These are phyloP conservation scores for Struthio camelus DNA, from an alignment of 2,113 vertebrate species.

Conservation along the genomic window DNA sequence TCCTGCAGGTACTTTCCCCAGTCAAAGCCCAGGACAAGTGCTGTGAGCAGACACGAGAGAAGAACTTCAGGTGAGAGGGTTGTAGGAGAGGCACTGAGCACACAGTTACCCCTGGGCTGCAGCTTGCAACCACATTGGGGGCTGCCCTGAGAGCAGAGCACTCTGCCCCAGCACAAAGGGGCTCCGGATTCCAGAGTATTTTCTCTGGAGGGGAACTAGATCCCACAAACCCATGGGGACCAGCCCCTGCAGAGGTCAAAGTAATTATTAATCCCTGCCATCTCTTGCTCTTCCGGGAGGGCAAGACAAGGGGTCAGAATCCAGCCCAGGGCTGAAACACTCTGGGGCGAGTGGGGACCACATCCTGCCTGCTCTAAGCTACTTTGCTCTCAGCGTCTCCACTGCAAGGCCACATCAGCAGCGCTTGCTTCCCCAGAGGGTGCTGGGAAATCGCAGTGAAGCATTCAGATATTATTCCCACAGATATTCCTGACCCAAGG, in stretches of 20 bases:
- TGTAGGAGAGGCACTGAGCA: background rate
- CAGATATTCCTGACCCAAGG: background rate
- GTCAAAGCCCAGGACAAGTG: slow-evolving; percentile 81
- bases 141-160: background rate
- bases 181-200: background rate
- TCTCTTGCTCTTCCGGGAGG: background rate
- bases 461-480: background rate
- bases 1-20: slow-evolving; percentile 92
- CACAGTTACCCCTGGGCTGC: background rate
- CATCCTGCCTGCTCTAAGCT: background rate
- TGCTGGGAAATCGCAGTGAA: background rate
- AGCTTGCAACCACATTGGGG: background rate
- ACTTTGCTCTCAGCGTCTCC: background rate
- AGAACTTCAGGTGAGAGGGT: background rate
- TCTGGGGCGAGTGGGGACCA: background rate
- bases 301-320: background rate
- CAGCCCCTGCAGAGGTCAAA: background rate
- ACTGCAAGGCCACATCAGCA: background rate
- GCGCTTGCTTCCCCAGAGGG: background rate
- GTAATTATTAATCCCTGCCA: background rate
- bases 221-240: fast-evolving
- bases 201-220: background rate
- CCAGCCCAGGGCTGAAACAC: background rate
- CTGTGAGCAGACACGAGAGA: slow-evolving; percentile 43
- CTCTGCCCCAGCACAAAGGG: background rate